Conservation (phyloP, 2,113 vertebrate species). For the Picathartes gymnocephalus region DNA sequence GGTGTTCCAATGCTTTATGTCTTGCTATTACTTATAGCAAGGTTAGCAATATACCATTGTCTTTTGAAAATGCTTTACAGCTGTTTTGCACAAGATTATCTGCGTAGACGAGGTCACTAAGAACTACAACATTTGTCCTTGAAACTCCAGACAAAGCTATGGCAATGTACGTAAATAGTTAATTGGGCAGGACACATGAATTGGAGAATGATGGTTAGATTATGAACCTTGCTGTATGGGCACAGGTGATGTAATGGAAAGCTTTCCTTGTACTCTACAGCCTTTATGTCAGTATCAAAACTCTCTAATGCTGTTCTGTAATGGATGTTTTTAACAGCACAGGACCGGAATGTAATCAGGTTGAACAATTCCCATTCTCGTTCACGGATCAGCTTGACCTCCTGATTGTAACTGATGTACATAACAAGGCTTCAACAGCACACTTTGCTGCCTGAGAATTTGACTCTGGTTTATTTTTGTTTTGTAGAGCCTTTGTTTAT, state of each 20-base stretch:
- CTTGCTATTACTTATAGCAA: background rate
- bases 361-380: background rate
- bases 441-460: background rate
- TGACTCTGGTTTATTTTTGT: background rate
- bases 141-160: background rate
- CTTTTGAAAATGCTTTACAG: background rate
- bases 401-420: background rate
- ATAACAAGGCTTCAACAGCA: background rate
- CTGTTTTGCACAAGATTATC: background rate
- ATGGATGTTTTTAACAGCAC: background rate
- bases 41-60: background rate
- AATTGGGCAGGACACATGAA: background rate
- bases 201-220: background rate
- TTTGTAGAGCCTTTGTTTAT: background rate
- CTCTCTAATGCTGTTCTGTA: background rate
- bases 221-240: accelerated
- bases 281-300: background rate
- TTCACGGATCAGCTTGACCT: background rate
- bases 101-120: background rate
- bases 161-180: background rate
- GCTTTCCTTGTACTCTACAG: background rate
- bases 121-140: background rate
- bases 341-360: background rate
- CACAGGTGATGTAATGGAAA: background rate
- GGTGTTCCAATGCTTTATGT: background rate